Evolutionary conservation across 2,113 vertebrate species (phyloP).

Genomic region (Ptilonorhynchus violaceus): DNA sequence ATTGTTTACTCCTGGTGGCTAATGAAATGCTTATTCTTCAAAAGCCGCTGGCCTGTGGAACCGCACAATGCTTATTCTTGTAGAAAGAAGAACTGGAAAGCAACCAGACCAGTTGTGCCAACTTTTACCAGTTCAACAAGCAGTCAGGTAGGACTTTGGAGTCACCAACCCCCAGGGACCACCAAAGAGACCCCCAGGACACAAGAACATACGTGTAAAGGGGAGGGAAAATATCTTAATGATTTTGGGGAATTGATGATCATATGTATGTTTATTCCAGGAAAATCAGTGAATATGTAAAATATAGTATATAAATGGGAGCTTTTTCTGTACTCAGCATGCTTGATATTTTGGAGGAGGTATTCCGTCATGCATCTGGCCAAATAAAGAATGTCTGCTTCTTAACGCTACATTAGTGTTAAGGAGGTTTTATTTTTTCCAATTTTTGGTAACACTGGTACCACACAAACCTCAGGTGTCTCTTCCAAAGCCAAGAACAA

Average conservation of each 20-base stretch:
- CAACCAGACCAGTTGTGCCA: not conserved
- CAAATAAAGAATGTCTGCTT: not conserved
- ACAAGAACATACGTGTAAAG: not conserved
- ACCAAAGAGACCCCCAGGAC: not conserved
- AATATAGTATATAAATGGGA: not conserved
- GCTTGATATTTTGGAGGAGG: not conserved
- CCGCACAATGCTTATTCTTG: not conserved
- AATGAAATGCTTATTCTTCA: not conserved
- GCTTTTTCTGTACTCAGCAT: not conserved
- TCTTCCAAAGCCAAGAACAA: not conserved
- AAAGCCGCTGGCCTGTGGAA: not conserved
- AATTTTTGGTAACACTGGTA: not conserved
- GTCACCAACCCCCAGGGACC: not conserved
- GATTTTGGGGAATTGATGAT: not conserved
- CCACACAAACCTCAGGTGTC: not conserved
- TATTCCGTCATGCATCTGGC: not conserved
- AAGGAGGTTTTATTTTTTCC: not conserved
- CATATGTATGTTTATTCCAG: not conserved
- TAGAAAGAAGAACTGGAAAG: not conserved
- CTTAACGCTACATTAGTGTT: not conserved
- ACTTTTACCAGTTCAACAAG: not conserved
- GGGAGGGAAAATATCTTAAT: not conserved
- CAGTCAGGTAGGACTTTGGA: not conserved
- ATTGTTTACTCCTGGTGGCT: accelerated
- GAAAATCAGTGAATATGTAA: not conserved